Conservation (phyloP, 2,113 vertebrate species). For the Theristicus caerulescens region DNA sequence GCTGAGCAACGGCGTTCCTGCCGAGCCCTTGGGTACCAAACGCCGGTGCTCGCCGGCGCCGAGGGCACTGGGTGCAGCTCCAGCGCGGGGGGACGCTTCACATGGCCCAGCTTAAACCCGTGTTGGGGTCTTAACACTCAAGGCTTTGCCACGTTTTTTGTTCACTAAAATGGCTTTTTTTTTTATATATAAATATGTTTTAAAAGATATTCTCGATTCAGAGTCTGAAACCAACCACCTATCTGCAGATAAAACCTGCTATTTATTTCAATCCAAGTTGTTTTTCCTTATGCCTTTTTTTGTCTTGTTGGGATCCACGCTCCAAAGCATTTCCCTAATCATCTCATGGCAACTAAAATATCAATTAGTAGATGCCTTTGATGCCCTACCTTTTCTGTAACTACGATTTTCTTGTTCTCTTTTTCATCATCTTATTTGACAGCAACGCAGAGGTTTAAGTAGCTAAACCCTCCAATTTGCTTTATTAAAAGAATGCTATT, state of each 20-base stretch:
- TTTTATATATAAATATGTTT: neutral
- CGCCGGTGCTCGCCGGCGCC: neutral
- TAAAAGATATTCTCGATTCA: neutral
- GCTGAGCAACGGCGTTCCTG: neutral
- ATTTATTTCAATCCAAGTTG: neutral
- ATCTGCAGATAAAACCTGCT: neutral
- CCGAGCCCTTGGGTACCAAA: neutral
- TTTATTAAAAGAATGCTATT: neutral
- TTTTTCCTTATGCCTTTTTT: neutral
- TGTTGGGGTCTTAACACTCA: no score
- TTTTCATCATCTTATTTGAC: neutral
- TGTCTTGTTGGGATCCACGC: rapidly evolving
- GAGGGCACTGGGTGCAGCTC: neutral
- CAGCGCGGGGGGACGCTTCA: neutral
- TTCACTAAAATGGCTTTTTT: neutral
- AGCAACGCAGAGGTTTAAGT: neutral
- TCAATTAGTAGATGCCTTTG: neutral
- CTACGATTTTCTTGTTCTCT: neutral
- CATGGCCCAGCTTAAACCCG: rapidly evolving
- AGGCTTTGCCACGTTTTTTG: neutral
- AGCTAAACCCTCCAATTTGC: neutral
- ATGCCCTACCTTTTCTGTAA: neutral
- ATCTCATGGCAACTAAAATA: neutral
- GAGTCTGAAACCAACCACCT: neutral
- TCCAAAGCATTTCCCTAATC: neutral